Evolutionary conservation across 2,797 vertebrate genomes (phyloP).

Genomic region (Malurus leucopterus): DNA sequence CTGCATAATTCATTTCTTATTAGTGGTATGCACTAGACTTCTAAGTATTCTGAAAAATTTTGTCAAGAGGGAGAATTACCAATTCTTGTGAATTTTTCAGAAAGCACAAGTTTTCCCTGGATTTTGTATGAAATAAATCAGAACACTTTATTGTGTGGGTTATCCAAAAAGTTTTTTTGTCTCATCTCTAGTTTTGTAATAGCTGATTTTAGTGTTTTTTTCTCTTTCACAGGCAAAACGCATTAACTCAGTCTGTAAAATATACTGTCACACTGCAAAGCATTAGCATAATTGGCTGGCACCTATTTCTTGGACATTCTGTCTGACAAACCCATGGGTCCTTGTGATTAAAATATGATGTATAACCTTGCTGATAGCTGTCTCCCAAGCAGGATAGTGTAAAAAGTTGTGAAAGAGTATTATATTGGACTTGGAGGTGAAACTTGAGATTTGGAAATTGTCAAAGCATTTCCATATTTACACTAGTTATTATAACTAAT

Average conservation of each 20-base stretch:
- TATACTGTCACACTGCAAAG: conserved; percentile 29
- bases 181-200: not conserved
- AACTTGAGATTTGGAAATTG: not conserved
- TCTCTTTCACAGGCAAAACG: not conserved
- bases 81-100: not conserved
- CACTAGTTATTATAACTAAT: not conserved
- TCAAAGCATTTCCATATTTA: not conserved
- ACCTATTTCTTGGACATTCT: conserved; percentile 38
- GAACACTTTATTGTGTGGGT: not conserved
- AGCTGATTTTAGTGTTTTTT: not conserved
- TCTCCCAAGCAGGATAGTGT: not conserved
- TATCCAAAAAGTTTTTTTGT: not conserved
- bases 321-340: conserved; percentile 3
- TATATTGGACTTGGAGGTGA: not conserved
- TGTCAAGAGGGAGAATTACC: not conserved
- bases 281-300: conserved; percentile 48
- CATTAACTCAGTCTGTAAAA: conserved; percentile 27
- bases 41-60: not conserved
- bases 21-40: not conserved
- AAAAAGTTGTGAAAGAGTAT: not conserved
- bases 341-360: conserved; percentile 37
- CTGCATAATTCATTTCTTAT: not conserved
- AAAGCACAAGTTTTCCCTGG: not conserved
- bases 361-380: conserved; percentile 28
- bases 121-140: not conserved